Evolutionary conservation across 2,888 invertebrate species (phyloP).

Genomic region (Monoplex corrugatus): DNA sequence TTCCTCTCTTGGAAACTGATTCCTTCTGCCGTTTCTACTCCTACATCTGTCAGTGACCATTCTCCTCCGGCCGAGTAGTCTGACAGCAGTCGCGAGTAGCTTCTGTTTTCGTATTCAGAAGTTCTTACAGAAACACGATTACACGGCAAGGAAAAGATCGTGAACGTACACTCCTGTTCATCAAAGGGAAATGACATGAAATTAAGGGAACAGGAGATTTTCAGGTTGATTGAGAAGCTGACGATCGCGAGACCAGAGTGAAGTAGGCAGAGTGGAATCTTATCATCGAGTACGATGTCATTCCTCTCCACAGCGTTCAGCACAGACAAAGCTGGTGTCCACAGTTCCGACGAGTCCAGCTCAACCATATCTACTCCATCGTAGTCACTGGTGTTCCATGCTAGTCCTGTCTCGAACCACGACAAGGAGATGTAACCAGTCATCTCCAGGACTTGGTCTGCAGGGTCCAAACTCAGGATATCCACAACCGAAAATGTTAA

Average conservation of each 20-base stretch:
- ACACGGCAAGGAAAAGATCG: not conserved
- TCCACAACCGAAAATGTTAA: not conserved
- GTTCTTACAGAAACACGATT: not conserved
- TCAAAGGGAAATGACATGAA: slow-evolving; percentile 37
- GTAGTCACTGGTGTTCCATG: slow-evolving; percentile 24
- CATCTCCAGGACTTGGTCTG: slow-evolving; percentile 1
- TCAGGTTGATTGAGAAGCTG: not conserved
- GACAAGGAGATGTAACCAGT: not conserved
- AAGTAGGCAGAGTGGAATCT: not conserved
- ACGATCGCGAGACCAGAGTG: not conserved
- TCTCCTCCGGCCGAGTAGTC: not conserved
- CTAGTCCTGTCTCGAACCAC: slow-evolving; percentile 10
- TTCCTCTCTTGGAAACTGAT: not conserved
- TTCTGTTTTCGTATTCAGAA: not conserved
- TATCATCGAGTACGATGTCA: not conserved
- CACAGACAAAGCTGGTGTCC: slow-evolving; percentile 6
- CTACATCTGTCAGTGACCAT: not conserved
- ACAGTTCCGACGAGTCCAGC: not conserved
- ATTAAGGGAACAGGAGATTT: not conserved
- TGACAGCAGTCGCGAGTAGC: not conserved
- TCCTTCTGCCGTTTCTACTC: not conserved
- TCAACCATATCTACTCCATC: slow-evolving; percentile 13
- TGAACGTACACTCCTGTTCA: not conserved
- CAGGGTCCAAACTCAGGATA: slow-evolving; percentile 2
- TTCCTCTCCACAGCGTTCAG: not conserved